phyloP scores from a whole-genome alignment of 2,113 vertebrate species.

The Paracanthobrama guichenoti region DNA sequence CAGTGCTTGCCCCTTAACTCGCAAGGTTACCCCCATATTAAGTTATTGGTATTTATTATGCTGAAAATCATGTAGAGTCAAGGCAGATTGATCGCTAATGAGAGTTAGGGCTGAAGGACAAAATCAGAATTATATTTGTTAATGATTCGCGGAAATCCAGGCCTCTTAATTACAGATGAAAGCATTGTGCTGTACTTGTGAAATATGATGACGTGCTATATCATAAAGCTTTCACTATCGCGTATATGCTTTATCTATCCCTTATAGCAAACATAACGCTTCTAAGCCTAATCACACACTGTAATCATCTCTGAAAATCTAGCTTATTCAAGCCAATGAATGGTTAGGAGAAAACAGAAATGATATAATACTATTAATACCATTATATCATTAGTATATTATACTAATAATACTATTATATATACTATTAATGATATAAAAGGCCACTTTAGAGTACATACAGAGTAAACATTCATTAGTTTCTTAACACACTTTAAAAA shows the following conservation, averaged over 20 bases:
- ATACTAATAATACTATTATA: too few species aligned
- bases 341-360: neutral
- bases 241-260: neutral
- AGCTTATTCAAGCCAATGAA: neutral
- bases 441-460: neutral
- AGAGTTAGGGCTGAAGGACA: neutral
- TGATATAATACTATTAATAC: too few species aligned
- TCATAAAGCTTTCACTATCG: neutral
- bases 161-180: conserved; percentile 7
- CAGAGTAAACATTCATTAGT: neutral
- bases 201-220: neutral
- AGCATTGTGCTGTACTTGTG: conserved; percentile 3
- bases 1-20: conserved; percentile 27
- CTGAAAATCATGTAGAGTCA: conserved; percentile 34
- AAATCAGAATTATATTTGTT: conserved; percentile 7
- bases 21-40: conserved; percentile 29
- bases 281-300: neutral
- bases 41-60: conserved; percentile 31
- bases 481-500: neutral
- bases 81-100: conserved; percentile 29
- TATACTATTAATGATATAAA: neutral
- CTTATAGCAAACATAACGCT: neutral
- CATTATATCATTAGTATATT: too few species aligned
- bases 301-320: neutral
- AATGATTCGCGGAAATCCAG: neutral